These are phyloP conservation scores for Andrena haemorrhoa DNA, from an alignment of 2,888 invertebrate genomes.

Conservation along the genomic window DNA sequence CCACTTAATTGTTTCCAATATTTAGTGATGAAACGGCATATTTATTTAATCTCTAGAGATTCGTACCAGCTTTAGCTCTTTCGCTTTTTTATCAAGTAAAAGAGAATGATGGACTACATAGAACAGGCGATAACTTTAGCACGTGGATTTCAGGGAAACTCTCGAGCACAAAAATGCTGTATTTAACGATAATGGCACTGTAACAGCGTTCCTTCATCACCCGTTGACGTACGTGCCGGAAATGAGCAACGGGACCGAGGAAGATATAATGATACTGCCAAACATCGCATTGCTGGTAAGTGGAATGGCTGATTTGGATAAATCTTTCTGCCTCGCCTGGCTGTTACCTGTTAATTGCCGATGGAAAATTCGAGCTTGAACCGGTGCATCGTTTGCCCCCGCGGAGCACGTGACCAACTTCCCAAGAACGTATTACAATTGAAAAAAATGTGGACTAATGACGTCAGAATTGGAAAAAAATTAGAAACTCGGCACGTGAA, in stretches of 20 bases:
- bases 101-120: neutral
- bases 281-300: conserved; percentile 95
- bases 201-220: conserved; percentile 90
- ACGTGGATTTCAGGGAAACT: conserved; percentile 86
- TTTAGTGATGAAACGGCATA: no score
- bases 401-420: neutral
- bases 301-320: conserved; percentile 61
- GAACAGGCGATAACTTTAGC: neutral
- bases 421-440: neutral
- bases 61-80: neutral
- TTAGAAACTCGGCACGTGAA: neutral
- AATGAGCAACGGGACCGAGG: conserved; percentile 90
- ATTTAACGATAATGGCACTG: conserved; percentile 92
- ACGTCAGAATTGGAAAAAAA: neutral
- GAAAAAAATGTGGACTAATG: neutral
- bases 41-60: no score
- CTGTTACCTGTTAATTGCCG: neutral
- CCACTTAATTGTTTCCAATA: no score
- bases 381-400: neutral
- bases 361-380: neutral
- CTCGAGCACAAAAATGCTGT: conserved; percentile 89
- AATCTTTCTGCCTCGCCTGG: neutral
- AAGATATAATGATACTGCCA: conserved; percentile 91
- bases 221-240: conserved; percentile 92
- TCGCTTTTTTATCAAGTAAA: neutral